Evolutionary conservation across 2,113 vertebrate genomes (phyloP), one percentile per base, ranked within the genome.

Genomic region (Balaeniceps rex): DNA sequence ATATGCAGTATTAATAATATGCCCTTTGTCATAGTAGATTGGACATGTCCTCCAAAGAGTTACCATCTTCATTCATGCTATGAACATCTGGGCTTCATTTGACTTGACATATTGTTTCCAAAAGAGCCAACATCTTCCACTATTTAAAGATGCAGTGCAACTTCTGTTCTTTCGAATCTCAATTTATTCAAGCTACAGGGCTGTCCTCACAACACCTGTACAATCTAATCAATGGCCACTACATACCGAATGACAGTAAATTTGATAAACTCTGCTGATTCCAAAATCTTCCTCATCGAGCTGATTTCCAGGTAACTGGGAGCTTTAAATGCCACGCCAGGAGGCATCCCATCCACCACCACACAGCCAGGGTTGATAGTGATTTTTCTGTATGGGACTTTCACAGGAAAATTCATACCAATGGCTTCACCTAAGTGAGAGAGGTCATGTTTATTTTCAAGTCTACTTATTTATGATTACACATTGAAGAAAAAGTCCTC

Each of bases 321-420:
- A 31, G 98, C 98, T 96, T 98, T 99, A 86, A 98, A 99, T 1
- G 95, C 44, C 74, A 99, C 98, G 0, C 98, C 98, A 2, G 98
- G 98, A 40, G 98, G 98, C 98, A 99, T 91, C 68, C 98, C 98
- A 18, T 98, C 98, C 12, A 99, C 98, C 90, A 98, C 97, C 81
- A 99, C 98, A 12, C 98, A 98, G 92, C 98, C 98, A 22, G 98
- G 98, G 91, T 99, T 98, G 74, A 97, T 92, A 1, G 98, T 98
- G 92, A 99, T 98, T 83, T 98, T 99, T 85, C 98, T 97, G 89
- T 98, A 99, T 2, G 98, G 98, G 21, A 99, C 98, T 87, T 98
- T 99, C 86, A 99, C 98, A 5, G 98, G 98, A 47, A 98, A 98
- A 72, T 93, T 98, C 98, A 98, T 97, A 13, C 98, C 98, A 42